Conservation (phyloP, 2,888 invertebrate species). For the Neoscelio sp. region DNA sequence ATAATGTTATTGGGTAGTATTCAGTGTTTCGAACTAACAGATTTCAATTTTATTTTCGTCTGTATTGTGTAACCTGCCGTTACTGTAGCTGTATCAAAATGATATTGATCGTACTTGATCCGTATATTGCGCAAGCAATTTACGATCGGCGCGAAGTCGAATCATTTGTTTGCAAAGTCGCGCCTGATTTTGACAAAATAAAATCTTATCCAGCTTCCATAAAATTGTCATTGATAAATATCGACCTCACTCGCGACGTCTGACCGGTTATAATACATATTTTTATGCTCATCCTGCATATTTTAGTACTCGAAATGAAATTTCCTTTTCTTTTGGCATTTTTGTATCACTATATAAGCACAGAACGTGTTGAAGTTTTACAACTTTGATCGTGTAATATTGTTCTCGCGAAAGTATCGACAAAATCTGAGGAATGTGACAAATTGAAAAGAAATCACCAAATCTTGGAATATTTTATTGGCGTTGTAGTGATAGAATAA, state of each 20-base stretch:
- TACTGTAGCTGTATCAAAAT: constrained; percentile 15
- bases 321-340: constrained; percentile 24
- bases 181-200: not conserved
- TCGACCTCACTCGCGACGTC: not conserved
- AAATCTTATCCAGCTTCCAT: not conserved
- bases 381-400: constrained; percentile 6
- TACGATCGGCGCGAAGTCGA: constrained; percentile 6
- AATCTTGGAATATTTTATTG: constrained; percentile 22
- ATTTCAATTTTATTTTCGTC: constrained; percentile 58
- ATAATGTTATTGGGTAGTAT: constrained; percentile 54
- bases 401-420: constrained; percentile 21
- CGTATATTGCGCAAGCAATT: constrained; percentile 21
- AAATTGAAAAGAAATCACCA: constrained; percentile 40
- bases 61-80: constrained; percentile 33
- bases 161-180: constrained; percentile 6
- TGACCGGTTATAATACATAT: not conserved
- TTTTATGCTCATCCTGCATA: constrained; percentile 4
- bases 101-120: constrained; percentile 49
- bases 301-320: constrained; percentile 43
- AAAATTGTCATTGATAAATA: constrained; percentile 31
- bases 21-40: constrained; percentile 43
- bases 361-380: constrained; percentile 23
- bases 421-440: constrained; percentile 28
- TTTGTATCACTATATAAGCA: constrained; percentile 32
- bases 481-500: not conserved